Evolutionary conservation across 2,113 vertebrate species (phyloP).

Genomic region (Vidua chalybeata): DNA sequence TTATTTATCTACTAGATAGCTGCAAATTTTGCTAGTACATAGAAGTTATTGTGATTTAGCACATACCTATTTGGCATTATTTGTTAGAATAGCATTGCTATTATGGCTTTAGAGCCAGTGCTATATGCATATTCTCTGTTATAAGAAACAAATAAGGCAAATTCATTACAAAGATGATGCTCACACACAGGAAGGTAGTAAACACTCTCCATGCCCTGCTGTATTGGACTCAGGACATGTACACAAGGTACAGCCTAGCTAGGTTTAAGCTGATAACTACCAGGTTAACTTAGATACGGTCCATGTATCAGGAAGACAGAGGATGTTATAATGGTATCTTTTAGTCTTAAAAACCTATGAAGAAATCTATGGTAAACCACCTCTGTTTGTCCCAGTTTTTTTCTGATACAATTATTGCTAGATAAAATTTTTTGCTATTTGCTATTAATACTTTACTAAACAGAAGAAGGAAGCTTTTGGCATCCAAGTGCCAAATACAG

Average conservation of each 20-base stretch:
- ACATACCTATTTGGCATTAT: not conserved
- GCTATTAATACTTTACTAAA: not conserved
- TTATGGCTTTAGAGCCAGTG: not conserved
- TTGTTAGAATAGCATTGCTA: not conserved
- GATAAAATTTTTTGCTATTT: not conserved
- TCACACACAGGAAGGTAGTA: not conserved
- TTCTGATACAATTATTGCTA: not conserved
- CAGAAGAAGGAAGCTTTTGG: not conserved
- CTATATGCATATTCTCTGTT: not conserved
- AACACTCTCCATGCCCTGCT: not conserved
- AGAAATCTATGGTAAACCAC: not conserved
- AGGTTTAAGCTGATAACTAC: not conserved
- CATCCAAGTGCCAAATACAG: not conserved
- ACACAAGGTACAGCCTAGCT: not conserved
- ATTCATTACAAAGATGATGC: not conserved
- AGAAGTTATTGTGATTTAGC: not conserved
- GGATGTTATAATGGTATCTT: not conserved
- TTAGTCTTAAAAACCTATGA: not conserved
- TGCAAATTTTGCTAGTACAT: not conserved
- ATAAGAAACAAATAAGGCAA: not conserved
- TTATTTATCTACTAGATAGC: not conserved
- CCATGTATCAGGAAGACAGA: not conserved
- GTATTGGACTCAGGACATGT: not conserved
- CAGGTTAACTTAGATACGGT: not conserved
- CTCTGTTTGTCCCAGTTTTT: not conserved